A percentile compares a stretch with the other conserved stretches of the same genome.
These are phyloP conservation scores for Aspidapion aeneum DNA, from an alignment of 2,888 invertebrate species.

Conservation along the genomic window DNA sequence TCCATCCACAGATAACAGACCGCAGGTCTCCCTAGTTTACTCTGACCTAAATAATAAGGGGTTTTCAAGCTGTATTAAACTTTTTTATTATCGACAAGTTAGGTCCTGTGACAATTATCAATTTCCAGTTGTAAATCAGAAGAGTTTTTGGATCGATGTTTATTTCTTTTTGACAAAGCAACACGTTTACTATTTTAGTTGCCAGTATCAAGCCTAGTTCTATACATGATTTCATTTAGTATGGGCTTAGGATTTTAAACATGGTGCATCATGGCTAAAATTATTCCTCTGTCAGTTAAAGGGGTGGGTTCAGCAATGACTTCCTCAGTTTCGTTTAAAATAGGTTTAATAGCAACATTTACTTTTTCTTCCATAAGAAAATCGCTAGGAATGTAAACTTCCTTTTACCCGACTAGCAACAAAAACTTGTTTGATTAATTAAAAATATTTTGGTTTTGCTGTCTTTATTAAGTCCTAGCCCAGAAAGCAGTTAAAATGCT, in stretches of 20 bases:
- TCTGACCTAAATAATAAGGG: too few species aligned
- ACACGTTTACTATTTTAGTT: conserved; percentile 31
- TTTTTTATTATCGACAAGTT: conserved; percentile 21
- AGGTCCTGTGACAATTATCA: conserved; percentile 16
- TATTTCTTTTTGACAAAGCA: conserved; percentile 61
- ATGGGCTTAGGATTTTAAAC: conserved; percentile 61
- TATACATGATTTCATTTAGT: conserved; percentile 71
- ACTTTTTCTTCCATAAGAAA: conserved; percentile 58
- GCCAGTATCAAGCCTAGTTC: conserved; percentile 49
- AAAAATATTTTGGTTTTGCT: too few species aligned
- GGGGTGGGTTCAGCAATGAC: conserved; percentile 58
- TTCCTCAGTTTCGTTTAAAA: conserved; percentile 70
- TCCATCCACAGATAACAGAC: too few species aligned
- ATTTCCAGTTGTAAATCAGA: conserved; percentile 52
- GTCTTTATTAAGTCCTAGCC: neutral
- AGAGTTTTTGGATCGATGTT: conserved; percentile 54
- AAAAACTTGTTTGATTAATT: too few species aligned
- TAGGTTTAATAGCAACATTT: conserved; percentile 74
- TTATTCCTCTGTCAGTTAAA: conserved; percentile 64
- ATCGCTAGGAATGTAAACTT: conserved; percentile 59
- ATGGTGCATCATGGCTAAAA: conserved; percentile 65
- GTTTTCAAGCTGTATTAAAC: conserved; percentile 20
- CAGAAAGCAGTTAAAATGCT: neutral
- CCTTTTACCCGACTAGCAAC: too few species aligned
- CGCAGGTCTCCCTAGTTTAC: too few species aligned